Evolutionary conservation across 1,140 invertebrate genomes (phyloP).

Genomic region (Pararge aegeria): DNA sequence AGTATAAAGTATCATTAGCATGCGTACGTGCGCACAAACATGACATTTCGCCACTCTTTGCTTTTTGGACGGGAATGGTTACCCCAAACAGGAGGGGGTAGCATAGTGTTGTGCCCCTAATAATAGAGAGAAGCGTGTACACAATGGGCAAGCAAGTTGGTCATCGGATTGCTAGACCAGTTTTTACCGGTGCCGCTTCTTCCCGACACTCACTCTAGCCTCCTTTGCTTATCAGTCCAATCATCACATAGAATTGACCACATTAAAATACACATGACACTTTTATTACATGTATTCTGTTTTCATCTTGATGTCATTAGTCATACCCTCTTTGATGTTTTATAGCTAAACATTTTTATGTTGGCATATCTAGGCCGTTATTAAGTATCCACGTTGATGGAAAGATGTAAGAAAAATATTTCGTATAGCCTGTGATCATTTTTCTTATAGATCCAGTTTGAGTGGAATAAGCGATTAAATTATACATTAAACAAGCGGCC

Average conservation of each 20-base stretch:
- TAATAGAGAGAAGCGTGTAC: too few species aligned
- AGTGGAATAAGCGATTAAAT: slow-evolving; percentile 30
- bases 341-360: slow-evolving; percentile 68
- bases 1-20: too few species aligned
- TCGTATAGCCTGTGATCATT: slow-evolving; percentile 41
- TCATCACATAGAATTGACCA: slow-evolving; percentile 25
- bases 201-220: too few species aligned
- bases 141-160: too few species aligned
- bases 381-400: slow-evolving; percentile 61
- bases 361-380: slow-evolving; percentile 59
- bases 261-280: slow-evolving; percentile 66
- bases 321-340: slow-evolving; percentile 72
- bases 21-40: too few species aligned
- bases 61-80: too few species aligned
- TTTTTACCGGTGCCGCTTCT: too few species aligned
- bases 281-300: slow-evolving; percentile 72
- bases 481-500: slow-evolving; percentile 18
- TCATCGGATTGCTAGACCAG: too few species aligned
- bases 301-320: slow-evolving; percentile 75
- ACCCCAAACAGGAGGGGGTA: too few species aligned
- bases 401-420: slow-evolving; percentile 58
- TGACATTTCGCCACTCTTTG: too few species aligned
- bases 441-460: slow-evolving; percentile 38
- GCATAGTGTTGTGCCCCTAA: too few species aligned
- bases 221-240: slow-evolving; percentile 17